phyloP scores from a whole-genome alignment of 2,113 vertebrate species.

The Sylvilagus bachmani region DNA sequence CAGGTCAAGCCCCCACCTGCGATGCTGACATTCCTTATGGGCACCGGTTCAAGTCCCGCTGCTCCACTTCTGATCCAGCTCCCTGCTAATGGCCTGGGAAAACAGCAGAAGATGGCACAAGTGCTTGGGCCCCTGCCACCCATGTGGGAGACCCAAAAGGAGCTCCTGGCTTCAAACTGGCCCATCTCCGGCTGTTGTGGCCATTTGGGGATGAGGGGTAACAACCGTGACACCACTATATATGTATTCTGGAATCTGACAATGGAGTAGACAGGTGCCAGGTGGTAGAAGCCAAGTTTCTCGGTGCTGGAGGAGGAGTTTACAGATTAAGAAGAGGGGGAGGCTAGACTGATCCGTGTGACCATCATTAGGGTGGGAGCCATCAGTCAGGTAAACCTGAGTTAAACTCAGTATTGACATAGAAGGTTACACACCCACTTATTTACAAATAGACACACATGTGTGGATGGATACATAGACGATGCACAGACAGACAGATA shows the following conservation, averaged over 20 bases:
- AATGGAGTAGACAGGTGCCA: neutral
- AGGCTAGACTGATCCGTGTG: neutral
- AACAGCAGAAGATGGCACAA: too few species aligned
- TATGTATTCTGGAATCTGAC: neutral
- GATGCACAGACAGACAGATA: neutral
- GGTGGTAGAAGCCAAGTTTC: neutral
- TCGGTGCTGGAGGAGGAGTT: neutral
- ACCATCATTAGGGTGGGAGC: neutral
- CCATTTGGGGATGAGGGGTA: neutral
- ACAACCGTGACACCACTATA: neutral
- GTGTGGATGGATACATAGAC: neutral
- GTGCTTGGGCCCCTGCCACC: too few species aligned
- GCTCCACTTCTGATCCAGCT: too few species aligned
- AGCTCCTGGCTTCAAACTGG: too few species aligned
- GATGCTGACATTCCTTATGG: too few species aligned
- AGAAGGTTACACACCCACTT: neutral
- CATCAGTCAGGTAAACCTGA: neutral
- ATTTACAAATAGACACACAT: neutral
- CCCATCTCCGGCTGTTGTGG: too few species aligned
- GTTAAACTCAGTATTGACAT: neutral
- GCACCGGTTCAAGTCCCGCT: too few species aligned
- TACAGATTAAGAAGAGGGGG: neutral
- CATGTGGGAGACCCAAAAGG: too few species aligned
- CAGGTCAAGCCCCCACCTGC: too few species aligned
- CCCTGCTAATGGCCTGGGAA: too few species aligned